Base-by-base conservation (phyloP, 1,140 invertebrate species). In the Eurosta solidaginis region DNA sequence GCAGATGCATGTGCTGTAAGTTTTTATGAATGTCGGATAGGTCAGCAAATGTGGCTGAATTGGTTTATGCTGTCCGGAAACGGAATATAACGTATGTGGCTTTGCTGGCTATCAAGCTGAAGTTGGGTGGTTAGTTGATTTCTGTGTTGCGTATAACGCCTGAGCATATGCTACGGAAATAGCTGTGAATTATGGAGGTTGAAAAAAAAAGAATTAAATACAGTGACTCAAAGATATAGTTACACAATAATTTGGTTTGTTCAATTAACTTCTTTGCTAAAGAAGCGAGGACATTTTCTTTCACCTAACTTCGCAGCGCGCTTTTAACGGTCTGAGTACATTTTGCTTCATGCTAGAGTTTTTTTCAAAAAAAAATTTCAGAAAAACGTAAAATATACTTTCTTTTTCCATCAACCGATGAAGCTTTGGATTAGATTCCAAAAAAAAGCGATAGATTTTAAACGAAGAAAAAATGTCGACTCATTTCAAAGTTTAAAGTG, bases 151-250 rank as follows among this genome's bases (percentile, higher is more conserved):
- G 10, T 52, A 4, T 6, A 52, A n/a, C 33, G n/a, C 29, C 33
- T 68, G 59, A 22, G 22, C 59, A 68, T 68, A 68, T 68, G 59
- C 59, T 68, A 42, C 59, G 59, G 59, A 68, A 68, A 68, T 22
- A 33, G 14, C 12, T 68, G 33, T 40, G 59, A 68, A 9, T 68
- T n/a, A n/a, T n/a, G n/a, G n/a, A n/a, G 59, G 29, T 29, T 17
- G 4, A 68, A 68, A 68, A 68, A 52, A 52, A 52, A 1, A 6
- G 6, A 52, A 7, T 22, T 14, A 54, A 54, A 12, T 10, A 20
- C 20, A 6, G 25, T 27, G 50, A 54, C 50, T 54, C 9, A 27
- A 20, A 20, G 27, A 54, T 54, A 20, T 54, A 54, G 22, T 54
- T n/a, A n/a, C n/a, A n/a, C n/a, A n/a, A n/a, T n/a, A n/a, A n/a